Conservation (phyloP, 2,888 invertebrate species). For the Melanargia galathea region DNA sequence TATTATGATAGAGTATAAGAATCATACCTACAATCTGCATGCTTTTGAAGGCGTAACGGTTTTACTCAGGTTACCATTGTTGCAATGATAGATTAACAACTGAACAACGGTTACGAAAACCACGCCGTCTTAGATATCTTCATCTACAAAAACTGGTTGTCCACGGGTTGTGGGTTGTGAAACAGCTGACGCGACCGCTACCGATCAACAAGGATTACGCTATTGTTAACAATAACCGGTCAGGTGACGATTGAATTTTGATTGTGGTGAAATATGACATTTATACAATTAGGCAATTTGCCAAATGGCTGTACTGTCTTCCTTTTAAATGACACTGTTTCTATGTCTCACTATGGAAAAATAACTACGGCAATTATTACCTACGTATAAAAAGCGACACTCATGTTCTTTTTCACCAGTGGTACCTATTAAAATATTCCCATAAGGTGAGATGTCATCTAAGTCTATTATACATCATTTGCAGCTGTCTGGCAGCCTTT, state of each 20-base stretch:
- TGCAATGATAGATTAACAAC: slow-evolving; percentile 55
- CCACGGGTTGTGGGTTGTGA: slow-evolving; percentile 55
- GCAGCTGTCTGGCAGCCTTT: no score
- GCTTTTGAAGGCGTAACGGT: neutral
- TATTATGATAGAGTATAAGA: no score
- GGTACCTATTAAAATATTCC: no score
- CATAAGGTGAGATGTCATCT: no score
- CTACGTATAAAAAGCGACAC: no score
- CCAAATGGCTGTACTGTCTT: no score
- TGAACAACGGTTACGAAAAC: slow-evolving; percentile 55
- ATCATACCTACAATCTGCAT: no score
- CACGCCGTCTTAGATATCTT: slow-evolving; percentile 66
- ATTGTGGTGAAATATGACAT: slow-evolving; percentile 39
- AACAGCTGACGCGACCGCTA: slow-evolving; percentile 60
- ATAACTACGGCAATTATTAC: no score
- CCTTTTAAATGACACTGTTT: no score
- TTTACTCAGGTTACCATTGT: slow-evolving; percentile 21
- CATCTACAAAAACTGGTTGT: slow-evolving; percentile 72
- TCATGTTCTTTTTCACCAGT: no score
- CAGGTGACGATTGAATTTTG: slow-evolving; percentile 51
- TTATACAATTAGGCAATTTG: slow-evolving; percentile 22
- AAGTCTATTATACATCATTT: no score
- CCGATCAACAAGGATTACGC: slow-evolving; percentile 62
- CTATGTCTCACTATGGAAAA: no score
- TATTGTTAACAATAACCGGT: slow-evolving; percentile 67